phyloP scores from a whole-genome alignment of 2,888 invertebrate genomes.

The Amblyteles armatorius region DNA sequence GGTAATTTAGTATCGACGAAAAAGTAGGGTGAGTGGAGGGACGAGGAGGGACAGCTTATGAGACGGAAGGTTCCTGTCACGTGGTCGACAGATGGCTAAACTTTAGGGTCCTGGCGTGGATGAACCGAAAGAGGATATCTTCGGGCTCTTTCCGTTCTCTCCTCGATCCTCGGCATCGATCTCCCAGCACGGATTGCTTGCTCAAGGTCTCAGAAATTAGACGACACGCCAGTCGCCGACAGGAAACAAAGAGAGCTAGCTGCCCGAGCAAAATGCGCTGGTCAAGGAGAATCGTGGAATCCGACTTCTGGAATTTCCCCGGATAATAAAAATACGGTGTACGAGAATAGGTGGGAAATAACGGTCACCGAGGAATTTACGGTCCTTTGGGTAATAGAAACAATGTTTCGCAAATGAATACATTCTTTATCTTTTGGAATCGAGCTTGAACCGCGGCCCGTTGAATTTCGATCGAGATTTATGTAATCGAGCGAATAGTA shows the following conservation, averaged over 20 bases:
- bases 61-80: slow-evolving; percentile 73
- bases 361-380: too few relatives aligned
- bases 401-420: background rate
- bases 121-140: slow-evolving; percentile 55
- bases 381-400: too few relatives aligned
- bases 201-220: slow-evolving; percentile 61
- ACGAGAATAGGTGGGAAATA: background rate
- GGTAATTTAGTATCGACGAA: slow-evolving; percentile 65
- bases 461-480: slow-evolving; percentile 11
- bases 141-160: slow-evolving; percentile 59
- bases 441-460: background rate
- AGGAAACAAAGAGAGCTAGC: slow-evolving; percentile 48
- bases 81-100: slow-evolving; percentile 78
- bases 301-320: slow-evolving; percentile 52
- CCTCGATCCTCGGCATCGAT: slow-evolving; percentile 60
- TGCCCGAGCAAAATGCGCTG: slow-evolving; percentile 27
- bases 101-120: slow-evolving; percentile 54
- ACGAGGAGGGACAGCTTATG: slow-evolving; percentile 55
- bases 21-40: slow-evolving; percentile 23
- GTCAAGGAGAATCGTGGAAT: slow-evolving; percentile 20
- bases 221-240: slow-evolving; percentile 32
- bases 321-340: slow-evolving; percentile 49
- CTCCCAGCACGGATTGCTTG: slow-evolving; percentile 71
- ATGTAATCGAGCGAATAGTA: background rate
- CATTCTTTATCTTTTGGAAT: background rate